Evolutionary conservation across 2,797 vertebrate genomes (phyloP), one percentile per base, ranked within the genome.

Genomic region (Enteromius argenteus): DNA sequence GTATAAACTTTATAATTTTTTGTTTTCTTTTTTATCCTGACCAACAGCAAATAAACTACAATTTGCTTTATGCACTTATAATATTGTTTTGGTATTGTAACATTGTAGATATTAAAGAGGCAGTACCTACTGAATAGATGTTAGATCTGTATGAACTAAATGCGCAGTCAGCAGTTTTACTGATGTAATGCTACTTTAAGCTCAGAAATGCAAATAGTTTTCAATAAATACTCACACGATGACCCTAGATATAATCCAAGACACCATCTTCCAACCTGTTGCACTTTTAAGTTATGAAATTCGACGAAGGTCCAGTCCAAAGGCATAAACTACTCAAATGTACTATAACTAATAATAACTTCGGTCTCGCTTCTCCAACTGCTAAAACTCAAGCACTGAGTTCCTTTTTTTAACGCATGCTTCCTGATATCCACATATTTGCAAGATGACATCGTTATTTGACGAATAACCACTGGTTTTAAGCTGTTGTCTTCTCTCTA

Each of bases 231-330:
- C 88, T 89, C 72, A 89, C 88, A 89, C 86, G 37, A 89, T 84
- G 66, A 37, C 80, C 42, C 88, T 76, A 32, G 88, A 89, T 53
- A 89, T 82, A 73, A 89, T 89, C 86, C 88, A 86, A 51, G 88
- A 89, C 53, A 89, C 88, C 88, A 89, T 89, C 37, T 82, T 84
- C 72, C 79, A 73, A 79, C 17, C 44, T 82, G 56, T 58, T 72
- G 32, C 69, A 9, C 74, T 5, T 66, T 32, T 27, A 15, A 81
- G 21, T 56, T 19, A 39, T 3, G 15, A 66, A 10, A 32, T 3
- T 49, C 9, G 8, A 14, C 17, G 4, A 53, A 73, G 56, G 14
- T 73, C 13, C 19, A 30, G 30, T 46, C 42, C 84, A 62, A 80
- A 76, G 37, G 8, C 19, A 73, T 62, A 30, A 83, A 53, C 32